phyloP scores from a whole-genome alignment of 2,113 vertebrate species.

The Vulpes lagopus region DNA sequence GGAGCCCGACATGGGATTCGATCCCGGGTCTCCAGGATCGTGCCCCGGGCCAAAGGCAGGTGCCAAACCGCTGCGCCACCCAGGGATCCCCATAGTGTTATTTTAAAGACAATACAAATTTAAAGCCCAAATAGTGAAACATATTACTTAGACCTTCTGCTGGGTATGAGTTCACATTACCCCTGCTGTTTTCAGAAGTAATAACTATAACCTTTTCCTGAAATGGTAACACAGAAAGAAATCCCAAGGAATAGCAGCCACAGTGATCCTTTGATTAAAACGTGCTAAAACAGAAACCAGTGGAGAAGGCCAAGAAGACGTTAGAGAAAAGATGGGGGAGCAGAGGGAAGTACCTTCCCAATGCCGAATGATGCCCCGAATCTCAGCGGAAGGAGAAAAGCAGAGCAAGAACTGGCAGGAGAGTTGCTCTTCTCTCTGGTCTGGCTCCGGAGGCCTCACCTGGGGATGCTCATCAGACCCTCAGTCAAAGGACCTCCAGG shows the following conservation, averaged over 20 bases:
- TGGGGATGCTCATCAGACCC: neutral
- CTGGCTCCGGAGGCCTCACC: neutral
- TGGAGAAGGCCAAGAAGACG: neutral
- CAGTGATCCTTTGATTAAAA: neutral
- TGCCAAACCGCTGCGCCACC: too few species aligned
- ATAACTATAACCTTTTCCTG: neutral
- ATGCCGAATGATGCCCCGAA: neutral
- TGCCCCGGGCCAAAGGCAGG: too few species aligned
- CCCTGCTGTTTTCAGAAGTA: constrained; percentile 14
- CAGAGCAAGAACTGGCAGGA: neutral
- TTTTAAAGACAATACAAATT: constrained; percentile 56
- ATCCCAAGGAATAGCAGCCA: neutral
- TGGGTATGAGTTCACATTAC: neutral
- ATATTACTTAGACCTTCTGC: neutral
- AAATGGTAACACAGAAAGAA: neutral
- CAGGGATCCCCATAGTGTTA: neutral
- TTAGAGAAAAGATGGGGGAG: neutral
- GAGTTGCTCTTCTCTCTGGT: neutral
- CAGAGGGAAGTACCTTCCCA: neutral
- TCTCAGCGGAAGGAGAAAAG: neutral
- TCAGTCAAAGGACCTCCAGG: neutral
- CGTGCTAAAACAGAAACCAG: neutral
- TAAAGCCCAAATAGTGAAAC: neutral
- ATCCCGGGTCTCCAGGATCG: too few species aligned
- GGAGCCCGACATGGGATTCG: too few species aligned